Percentiles rank a stretch among this genome's conserved stretches.
Evolutionary conservation across 2,888 invertebrate species (phyloP).

Genomic region (Synanthedon andrenaeformis): DNA sequence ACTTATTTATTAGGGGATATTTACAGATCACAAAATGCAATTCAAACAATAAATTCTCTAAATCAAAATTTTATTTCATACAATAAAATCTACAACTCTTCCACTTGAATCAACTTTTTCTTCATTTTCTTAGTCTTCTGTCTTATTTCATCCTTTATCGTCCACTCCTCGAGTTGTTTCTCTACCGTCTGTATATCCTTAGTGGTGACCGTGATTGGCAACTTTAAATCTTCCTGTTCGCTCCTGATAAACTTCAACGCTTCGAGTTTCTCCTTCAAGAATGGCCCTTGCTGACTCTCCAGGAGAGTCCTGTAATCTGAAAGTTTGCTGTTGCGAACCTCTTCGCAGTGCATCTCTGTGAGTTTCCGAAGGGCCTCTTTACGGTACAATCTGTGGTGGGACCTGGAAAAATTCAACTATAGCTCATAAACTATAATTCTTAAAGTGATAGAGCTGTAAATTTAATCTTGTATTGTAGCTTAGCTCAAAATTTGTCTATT

Average conservation of each 20-base stretch:
- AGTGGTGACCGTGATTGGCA: constrained; percentile 74
- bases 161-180: constrained; percentile 65
- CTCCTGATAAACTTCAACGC: constrained; percentile 79
- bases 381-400: constrained; percentile 73
- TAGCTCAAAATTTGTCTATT: no score
- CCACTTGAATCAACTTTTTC: constrained; percentile 34
- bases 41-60: no score
- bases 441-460: no score
- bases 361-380: constrained; percentile 80
- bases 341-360: constrained; percentile 78
- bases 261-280: constrained; percentile 78
- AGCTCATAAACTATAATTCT: no score
- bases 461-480: no score
- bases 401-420: constrained; percentile 27
- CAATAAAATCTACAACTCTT: constrained; percentile 8
- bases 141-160: constrained; percentile 43
- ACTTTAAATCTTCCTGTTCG: constrained; percentile 77
- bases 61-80: not conserved
- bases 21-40: no score
- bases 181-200: constrained; percentile 75
- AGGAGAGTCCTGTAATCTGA: constrained; percentile 74
- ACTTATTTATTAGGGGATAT: no score
- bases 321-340: constrained; percentile 74
- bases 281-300: constrained; percentile 78
- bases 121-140: constrained; percentile 49